Conservation (phyloP, 2,113 vertebrate species). For the Rynchops niger region DNA sequence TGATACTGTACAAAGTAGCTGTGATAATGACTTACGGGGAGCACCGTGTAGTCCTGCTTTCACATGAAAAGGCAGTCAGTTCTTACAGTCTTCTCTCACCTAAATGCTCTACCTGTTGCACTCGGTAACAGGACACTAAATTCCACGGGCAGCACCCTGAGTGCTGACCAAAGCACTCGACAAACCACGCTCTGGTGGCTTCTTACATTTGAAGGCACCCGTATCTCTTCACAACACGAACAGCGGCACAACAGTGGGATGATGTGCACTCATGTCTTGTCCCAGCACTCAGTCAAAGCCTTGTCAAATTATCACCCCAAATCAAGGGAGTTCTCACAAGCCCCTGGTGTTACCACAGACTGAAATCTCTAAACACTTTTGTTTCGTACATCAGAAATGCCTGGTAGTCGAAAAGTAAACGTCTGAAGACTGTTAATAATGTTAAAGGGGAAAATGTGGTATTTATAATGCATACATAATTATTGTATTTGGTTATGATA, state of each 20-base stretch:
- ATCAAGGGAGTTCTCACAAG: not conserved
- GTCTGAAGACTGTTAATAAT: not conserved
- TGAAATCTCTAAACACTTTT: not conserved
- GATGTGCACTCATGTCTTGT: not conserved
- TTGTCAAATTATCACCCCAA: not conserved
- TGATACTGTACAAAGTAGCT: conserved; percentile 32
- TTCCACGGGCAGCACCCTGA: not conserved
- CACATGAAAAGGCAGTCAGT: not conserved
- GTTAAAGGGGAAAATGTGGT: not conserved
- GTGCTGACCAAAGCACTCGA: not conserved
- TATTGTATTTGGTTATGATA: not conserved
- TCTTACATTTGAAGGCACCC: not conserved
- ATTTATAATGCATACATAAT: not conserved
- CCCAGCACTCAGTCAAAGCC: not conserved
- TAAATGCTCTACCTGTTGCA: not conserved
- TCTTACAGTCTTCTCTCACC: not conserved
- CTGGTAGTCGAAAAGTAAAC: not conserved
- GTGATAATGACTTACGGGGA: conserved; percentile 7
- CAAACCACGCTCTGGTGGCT: not conserved
- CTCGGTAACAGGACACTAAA: not conserved
- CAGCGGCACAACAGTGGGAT: not conserved
- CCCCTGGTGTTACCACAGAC: not conserved
- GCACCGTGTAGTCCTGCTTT: not conserved
- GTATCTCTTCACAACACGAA: not conserved
- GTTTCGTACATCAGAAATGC: not conserved